Conservation (phyloP, 53 echinoderm and acorn worm genomes). For the Paelopatides confundens region DNA sequence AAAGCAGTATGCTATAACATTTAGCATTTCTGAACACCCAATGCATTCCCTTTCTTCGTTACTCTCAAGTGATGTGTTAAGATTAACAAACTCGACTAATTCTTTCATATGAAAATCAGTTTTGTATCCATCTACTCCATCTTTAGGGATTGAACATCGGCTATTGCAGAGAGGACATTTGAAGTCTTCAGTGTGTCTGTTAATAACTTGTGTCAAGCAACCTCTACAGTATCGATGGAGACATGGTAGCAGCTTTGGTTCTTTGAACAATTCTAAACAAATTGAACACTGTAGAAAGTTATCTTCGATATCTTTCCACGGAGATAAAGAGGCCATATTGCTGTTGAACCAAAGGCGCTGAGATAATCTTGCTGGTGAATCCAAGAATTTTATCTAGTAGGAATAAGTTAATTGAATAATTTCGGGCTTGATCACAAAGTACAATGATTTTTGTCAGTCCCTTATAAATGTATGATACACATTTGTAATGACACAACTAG, state of each 20-base stretch:
- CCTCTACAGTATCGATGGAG: slow-evolving; percentile 18
- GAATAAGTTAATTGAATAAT: too few relatives aligned
- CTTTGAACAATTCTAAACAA: background rate
- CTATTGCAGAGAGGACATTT: background rate
- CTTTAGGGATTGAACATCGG: background rate
- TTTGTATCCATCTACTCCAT: background rate
- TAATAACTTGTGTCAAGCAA: background rate
- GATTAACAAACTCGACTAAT: background rate
- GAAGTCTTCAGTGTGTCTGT: background rate
- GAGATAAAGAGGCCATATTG: background rate
- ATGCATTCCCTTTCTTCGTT: background rate
- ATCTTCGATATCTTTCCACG: background rate
- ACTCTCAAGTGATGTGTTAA: background rate
- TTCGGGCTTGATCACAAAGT: too few relatives aligned
- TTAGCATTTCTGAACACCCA: background rate
- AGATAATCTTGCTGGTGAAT: too few relatives aligned
- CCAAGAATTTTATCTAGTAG: too few relatives aligned
- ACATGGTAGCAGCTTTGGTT: background rate
- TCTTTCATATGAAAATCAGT: slow-evolving; percentile 14
- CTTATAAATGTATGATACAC: too few relatives aligned
- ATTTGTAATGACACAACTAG: too few relatives aligned
- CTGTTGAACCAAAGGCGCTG: too few relatives aligned
- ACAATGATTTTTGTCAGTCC: too few relatives aligned
- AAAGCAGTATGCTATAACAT: background rate
- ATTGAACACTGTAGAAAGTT: background rate